These are phyloP conservation scores for Macrocentrus cingulum DNA, from an alignment of 1,140 invertebrate genomes.

Conservation along the genomic window DNA sequence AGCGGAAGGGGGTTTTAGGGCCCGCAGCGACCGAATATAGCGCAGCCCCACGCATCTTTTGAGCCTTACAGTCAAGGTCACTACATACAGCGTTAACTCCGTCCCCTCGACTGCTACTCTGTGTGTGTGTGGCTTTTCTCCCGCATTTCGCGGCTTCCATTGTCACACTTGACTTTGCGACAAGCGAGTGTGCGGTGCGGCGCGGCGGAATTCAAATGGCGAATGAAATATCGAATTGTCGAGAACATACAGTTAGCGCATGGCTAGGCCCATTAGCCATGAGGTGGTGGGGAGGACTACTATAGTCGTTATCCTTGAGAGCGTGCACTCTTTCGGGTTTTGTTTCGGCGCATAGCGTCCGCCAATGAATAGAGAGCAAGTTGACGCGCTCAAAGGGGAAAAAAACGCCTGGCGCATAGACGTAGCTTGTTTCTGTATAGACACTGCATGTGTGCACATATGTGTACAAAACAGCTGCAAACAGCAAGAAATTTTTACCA, in stretches of 20 bases:
- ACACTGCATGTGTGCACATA: neutral
- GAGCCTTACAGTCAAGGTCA: constrained; percentile 59
- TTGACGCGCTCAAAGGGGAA: constrained; percentile 24
- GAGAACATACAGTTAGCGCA: constrained; percentile 13
- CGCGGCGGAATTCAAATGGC: neutral
- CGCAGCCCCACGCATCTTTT: constrained; percentile 48
- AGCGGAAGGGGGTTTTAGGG: constrained; percentile 45
- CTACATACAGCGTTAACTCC: constrained; percentile 28
- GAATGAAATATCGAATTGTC: constrained; percentile 20
- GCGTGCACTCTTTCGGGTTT: constrained; percentile 51
- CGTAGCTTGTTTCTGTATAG: too few species aligned
- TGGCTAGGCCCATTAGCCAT: constrained; percentile 19
- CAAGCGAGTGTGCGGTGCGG: too few species aligned
- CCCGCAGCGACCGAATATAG: constrained; percentile 25
- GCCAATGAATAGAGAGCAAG: constrained; percentile 38
- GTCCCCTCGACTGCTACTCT: constrained; percentile 16
- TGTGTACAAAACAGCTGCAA: neutral
- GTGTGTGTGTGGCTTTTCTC: constrained; percentile 20
- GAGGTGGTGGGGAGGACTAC: too few species aligned
- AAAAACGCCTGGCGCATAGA: too few species aligned
- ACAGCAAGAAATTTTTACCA: neutral
- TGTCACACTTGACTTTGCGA: constrained; percentile 17
- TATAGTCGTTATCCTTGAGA: constrained; percentile 59
- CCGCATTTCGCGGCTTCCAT: constrained; percentile 19
- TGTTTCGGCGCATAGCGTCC: constrained; percentile 46